A percentile compares a stretch with the other conserved stretches of the same genome.
Evolutionary conservation across 2,113 vertebrate species (phyloP).

Genomic region (Plotosus lineatus): DNA sequence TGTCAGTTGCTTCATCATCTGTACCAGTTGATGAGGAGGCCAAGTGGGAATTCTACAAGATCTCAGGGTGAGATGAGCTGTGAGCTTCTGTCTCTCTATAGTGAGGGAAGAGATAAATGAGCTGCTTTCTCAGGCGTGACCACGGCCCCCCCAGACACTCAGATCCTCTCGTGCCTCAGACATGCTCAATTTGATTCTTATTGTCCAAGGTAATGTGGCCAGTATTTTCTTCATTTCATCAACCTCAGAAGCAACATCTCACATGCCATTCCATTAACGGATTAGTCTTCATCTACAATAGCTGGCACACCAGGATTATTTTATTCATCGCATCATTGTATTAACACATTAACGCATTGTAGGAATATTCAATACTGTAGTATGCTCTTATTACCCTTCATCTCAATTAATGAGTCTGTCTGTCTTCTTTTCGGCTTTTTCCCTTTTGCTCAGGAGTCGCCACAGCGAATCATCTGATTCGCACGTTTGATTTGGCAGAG

Average conservation of each 20-base stretch:
- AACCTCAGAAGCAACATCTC: slow-evolving; percentile 9
- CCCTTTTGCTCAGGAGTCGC: no score
- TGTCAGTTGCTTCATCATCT: slow-evolving; percentile 33
- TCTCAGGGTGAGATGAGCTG: not conserved
- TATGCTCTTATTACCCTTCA: not conserved
- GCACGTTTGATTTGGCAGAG: no score
- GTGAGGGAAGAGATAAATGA: slow-evolving; percentile 50
- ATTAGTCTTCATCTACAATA: not conserved
- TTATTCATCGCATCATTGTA: not conserved
- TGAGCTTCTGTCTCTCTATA: slow-evolving; percentile 21
- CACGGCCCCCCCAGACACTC: slow-evolving; percentile 52
- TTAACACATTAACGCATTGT: not conserved
- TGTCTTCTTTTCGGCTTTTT: no score
- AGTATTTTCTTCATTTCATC: slow-evolving; percentile 40
- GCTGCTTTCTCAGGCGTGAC: slow-evolving; percentile 50
- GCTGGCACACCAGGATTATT: not conserved
- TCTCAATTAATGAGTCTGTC: not conserved
- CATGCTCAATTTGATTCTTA: slow-evolving; percentile 53
- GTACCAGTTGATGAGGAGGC: slow-evolving; percentile 20
- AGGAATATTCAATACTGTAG: not conserved
- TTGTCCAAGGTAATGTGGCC: slow-evolving; percentile 60
- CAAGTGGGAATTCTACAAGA: not conserved
- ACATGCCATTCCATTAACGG: not conserved
- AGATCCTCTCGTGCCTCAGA: slow-evolving; percentile 48
- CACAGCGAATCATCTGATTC: no score